Base-by-base conservation (phyloP, 2,113 vertebrate species). In the Condylura cristata region DNA sequence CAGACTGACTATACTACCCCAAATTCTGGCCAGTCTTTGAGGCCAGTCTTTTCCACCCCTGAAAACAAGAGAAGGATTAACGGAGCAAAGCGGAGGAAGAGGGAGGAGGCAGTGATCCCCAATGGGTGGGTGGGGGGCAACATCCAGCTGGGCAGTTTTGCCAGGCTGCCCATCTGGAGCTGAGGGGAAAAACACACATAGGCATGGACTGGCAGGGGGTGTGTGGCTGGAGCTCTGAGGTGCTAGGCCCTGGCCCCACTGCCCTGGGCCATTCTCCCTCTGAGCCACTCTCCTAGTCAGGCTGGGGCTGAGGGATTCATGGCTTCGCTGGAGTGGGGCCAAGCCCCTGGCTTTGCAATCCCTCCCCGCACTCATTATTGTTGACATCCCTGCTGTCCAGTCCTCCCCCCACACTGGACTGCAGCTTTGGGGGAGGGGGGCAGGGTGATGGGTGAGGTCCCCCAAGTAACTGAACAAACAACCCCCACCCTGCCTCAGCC, bases 401-500 rank as follows among this genome's bases (percentile, higher is more conserved):
- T 32, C 37, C 28, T 71, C 37, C 20, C 26, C 44, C 76, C 71
- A 18, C 16, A 82, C 11, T 3, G 1, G 65, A 83, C 75, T 89
- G 66, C 39, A 82, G 71, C 80, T 76, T 92, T 32, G 48, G 74
- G 74, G 87, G 82, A 93, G 39, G 39, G 56, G 78, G 85, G 89
- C 68, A 90, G 91, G 81, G 61, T 87, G 72, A 56, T 86, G 72
- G 83, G 75, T 17, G 34, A 83, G 53, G 53, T 82, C 53, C 79
- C 93, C 75, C 88, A 95, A 92, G 79, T 80, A 82, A 96, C 92
- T 89, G 93, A 96, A 95, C 89, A 82, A 94, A 95, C 65, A 95
- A 78, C 93, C 74, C 89, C 91, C 58, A 81, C 72, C 85, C 88
- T 74, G 89, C 93, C 92, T 94, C 81, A 93, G 94, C 82, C 86